Percentiles rank a stretch among this genome's conserved stretches.
phyloP scores from a whole-genome alignment of 2,113 vertebrate species.

The Helogale parvula region DNA sequence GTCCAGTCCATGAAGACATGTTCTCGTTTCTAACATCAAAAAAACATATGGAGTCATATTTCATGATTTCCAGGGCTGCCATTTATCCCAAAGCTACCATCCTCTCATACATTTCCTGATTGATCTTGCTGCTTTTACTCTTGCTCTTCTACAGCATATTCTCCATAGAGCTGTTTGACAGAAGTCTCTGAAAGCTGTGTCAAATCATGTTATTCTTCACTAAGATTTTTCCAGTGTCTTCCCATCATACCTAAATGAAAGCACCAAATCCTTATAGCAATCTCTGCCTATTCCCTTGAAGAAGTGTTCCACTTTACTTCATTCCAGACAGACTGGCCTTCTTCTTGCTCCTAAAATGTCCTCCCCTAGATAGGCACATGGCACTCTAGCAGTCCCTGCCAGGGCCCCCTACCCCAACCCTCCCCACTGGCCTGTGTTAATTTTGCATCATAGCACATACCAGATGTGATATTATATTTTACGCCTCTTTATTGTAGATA shows the following conservation, averaged over 20 bases:
- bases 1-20: not conserved
- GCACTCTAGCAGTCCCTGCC: not conserved
- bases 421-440: not conserved
- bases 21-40: not conserved
- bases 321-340: not conserved
- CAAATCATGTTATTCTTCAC: not conserved
- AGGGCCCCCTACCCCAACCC: not conserved
- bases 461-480: not conserved
- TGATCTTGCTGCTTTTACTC: not conserved
- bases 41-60: not conserved
- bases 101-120: not conserved
- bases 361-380: accelerated
- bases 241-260: not conserved
- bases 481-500: not conserved
- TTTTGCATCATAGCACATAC: not conserved
- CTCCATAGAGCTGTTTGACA: not conserved
- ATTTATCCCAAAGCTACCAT: not conserved
- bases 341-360: not conserved
- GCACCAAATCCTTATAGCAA: not conserved
- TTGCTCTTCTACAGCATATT: not conserved
- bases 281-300: not conserved
- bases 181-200: not conserved
- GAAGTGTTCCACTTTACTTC: not conserved
- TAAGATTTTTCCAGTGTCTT: not conserved
- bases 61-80: not conserved